phyloP scores from a whole-genome alignment of 2,797 vertebrate genomes.

The Xenentodon cancila region DNA sequence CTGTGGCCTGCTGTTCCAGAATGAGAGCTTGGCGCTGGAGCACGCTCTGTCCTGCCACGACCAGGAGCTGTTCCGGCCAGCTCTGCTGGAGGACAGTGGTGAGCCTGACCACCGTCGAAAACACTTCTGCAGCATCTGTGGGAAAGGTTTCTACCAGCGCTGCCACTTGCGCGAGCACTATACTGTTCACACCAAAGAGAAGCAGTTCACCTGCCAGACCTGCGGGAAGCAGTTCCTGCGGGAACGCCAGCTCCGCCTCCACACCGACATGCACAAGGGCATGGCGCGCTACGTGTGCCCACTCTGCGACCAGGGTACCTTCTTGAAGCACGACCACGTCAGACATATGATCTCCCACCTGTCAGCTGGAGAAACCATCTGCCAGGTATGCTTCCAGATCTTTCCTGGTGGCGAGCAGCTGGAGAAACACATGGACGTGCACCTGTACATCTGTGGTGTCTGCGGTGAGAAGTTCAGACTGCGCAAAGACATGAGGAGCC shows the following conservation, averaged over 20 bases:
- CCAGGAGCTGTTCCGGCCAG: conserved; percentile 89
- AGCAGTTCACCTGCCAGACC: conserved; percentile 97
- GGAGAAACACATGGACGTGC: conserved; percentile 98
- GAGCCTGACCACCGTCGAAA: conserved; percentile 95
- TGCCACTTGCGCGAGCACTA: conserved; percentile 99
- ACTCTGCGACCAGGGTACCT: conserved; percentile 98
- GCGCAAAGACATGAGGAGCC: conserved; percentile 98
- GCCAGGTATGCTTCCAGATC: conserved; percentile 99
- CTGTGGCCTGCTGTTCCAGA: conserved; percentile 92
- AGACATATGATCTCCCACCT: conserved; percentile 99
- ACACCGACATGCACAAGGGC: conserved; percentile 99
- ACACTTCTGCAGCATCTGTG: conserved; percentile 97
- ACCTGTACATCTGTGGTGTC: conserved; percentile 97
- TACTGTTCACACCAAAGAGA: conserved; percentile 98
- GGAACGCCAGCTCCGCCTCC: conserved; percentile 94
- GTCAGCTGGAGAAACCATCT: conserved; percentile 96
- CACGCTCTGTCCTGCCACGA: conserved; percentile 92
- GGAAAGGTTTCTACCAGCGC: conserved; percentile 98
- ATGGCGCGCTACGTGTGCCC: conserved; percentile 98
- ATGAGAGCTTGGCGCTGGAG: conserved; percentile 90
- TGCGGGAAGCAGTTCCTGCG: conserved; percentile 98
- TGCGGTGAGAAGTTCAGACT: conserved; percentile 99
- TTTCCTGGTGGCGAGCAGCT: conserved; percentile 93
- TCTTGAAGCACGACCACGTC: conserved; percentile 98
- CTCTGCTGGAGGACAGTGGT: conserved; percentile 83